Evolutionary conservation across 2,888 invertebrate species (phyloP).

Genomic region (Dioctria linearis): DNA sequence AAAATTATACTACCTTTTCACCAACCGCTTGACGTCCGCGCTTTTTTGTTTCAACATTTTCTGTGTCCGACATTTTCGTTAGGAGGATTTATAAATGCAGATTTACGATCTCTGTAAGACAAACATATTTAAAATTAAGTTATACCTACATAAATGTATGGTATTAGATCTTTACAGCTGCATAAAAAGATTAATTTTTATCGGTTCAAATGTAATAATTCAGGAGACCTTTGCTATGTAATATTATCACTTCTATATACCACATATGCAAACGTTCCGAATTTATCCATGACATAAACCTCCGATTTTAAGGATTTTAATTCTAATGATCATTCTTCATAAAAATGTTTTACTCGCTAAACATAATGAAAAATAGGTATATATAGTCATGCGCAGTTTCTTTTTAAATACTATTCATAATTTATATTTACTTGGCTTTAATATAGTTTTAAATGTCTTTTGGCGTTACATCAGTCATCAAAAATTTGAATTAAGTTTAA

Average conservation of each 20-base stretch:
- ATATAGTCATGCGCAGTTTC: background rate
- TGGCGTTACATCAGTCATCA: no score
- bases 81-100: background rate
- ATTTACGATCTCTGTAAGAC: background rate
- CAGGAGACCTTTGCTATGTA: background rate
- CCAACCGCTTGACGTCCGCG: constrained; percentile 59
- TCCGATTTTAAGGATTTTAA: background rate
- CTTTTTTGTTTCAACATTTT: constrained; percentile 62
- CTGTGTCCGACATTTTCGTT: constrained; percentile 61
- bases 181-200: no score
- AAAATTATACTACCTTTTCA: constrained; percentile 56
- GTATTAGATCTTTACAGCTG: no score
- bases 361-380: background rate
- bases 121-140: background rate
- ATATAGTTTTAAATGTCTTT: no score
- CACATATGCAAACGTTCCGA: no score
- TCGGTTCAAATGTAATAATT: background rate
- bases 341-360: no score
- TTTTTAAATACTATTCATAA: no score
- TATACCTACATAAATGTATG: background rate
- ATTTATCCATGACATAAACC: background rate
- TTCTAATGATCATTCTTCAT: background rate
- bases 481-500: no score
- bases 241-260: background rate
- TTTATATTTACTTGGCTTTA: no score